Conservation (phyloP, 1,140 invertebrate species). For the Tigriopus japonicus region DNA sequence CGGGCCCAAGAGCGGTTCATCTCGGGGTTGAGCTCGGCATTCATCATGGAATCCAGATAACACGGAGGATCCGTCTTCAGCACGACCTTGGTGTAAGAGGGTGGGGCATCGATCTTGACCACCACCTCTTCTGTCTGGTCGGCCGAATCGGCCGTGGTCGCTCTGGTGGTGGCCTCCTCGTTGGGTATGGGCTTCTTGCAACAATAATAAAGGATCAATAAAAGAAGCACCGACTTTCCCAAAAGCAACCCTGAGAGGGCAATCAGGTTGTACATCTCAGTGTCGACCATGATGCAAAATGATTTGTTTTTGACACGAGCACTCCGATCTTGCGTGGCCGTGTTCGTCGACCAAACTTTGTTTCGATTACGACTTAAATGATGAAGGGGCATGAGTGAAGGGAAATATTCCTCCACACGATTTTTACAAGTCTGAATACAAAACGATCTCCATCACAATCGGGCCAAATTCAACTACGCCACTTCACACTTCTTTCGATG, state of each 20-base stretch:
- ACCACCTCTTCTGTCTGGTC: background rate
- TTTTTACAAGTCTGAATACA: too few species aligned
- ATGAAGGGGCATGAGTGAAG: too few species aligned
- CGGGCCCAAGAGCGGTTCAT: slow-evolving; percentile 1
- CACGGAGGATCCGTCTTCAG: background rate
- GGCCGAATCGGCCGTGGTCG: background rate
- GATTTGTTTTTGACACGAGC: too few species aligned
- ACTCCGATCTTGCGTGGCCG: too few species aligned
- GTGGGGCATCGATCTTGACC: background rate
- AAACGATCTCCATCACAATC: too few species aligned
- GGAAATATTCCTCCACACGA: too few species aligned
- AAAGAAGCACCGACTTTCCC: background rate
- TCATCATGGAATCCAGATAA: slow-evolving; percentile 3
- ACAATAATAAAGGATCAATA: background rate
- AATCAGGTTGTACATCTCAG: background rate
- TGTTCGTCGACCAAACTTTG: too few species aligned
- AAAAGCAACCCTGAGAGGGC: background rate
- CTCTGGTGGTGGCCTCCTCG: background rate
- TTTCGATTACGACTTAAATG: too few species aligned
- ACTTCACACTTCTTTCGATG: too few species aligned
- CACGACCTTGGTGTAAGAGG: background rate
- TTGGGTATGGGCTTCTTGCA: background rate
- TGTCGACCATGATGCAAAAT: too few species aligned
- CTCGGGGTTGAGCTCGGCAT: slow-evolving; percentile 6
- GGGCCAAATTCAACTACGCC: too few species aligned